Conservation (phyloP, 2,113 vertebrate genomes). For the Zapus hudsonius region DNA sequence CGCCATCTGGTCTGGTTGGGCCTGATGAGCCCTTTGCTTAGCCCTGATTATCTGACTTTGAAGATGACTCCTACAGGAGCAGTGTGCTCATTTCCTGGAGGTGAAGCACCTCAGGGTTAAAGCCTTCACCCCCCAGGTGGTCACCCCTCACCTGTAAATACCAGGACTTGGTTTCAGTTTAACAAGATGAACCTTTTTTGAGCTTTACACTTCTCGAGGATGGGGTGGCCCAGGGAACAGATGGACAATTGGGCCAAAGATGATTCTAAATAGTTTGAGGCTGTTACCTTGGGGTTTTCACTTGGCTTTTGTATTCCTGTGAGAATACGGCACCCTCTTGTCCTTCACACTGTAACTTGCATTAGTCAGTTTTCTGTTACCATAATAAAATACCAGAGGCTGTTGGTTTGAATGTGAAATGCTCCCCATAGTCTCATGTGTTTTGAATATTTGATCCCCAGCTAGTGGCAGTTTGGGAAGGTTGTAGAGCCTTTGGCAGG, state of each 20-base stretch:
- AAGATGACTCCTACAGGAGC: slow-evolving; percentile 59
- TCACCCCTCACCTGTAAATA: slow-evolving; percentile 26
- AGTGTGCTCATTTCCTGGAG: not conserved
- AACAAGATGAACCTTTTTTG: not conserved
- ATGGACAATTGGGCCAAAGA: not conserved
- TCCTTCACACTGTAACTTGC: not conserved
- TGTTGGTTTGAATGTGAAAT: not conserved
- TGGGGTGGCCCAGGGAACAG: not conserved
- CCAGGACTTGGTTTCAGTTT: not conserved
- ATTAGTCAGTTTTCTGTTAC: not conserved
- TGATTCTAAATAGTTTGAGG: not conserved
- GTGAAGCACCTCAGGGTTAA: slow-evolving; percentile 15
- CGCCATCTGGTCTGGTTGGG: slow-evolving; percentile 64
- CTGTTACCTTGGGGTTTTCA: not conserved
- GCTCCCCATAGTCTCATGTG: not conserved
- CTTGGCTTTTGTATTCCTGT: not conserved
- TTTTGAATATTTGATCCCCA: too few relatives aligned
- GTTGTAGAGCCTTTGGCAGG: too few relatives aligned
- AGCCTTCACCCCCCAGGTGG: not conserved
- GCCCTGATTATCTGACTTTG: slow-evolving; percentile 61
- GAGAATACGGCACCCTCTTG: not conserved
- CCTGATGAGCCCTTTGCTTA: not conserved
- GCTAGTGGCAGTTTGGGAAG: too few relatives aligned
- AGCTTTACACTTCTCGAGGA: not conserved
- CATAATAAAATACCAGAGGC: not conserved